Evolutionary conservation across 2,888 invertebrate species (phyloP).

Genomic region (Eupithecia tripunctaria): DNA sequence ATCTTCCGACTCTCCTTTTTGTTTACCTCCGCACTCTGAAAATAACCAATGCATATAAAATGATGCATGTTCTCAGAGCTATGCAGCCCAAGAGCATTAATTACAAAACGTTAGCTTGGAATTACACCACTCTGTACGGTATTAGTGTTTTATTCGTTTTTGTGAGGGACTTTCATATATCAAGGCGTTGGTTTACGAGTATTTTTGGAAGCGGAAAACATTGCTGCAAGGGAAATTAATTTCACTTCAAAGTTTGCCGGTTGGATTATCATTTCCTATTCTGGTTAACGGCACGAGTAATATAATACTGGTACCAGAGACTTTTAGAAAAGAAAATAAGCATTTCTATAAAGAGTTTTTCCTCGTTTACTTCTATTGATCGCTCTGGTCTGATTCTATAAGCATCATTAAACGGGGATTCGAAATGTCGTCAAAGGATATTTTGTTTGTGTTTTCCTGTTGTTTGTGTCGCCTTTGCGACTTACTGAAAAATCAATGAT

Average conservation of each 20-base stretch:
- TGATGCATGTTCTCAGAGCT: slow-evolving; percentile 67
- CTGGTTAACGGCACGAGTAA: slow-evolving; percentile 19
- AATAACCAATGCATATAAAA: slow-evolving; percentile 75
- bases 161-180: slow-evolving; percentile 30
- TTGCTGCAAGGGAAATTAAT: slow-evolving; percentile 26
- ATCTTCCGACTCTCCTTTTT: slow-evolving; percentile 54
- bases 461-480: slow-evolving; percentile 37
- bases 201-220: slow-evolving; percentile 30
- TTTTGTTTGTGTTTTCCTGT: slow-evolving; percentile 42
- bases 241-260: slow-evolving; percentile 27
- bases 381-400: slow-evolving; percentile 39
- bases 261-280: slow-evolving; percentile 24
- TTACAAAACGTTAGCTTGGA: slow-evolving; percentile 58
- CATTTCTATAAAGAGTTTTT: slow-evolving; percentile 33
- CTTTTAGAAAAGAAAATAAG: slow-evolving; percentile 20
- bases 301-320: slow-evolving; percentile 19
- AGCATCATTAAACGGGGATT: slow-evolving; percentile 45
- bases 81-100: slow-evolving; percentile 64
- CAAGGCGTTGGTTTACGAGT: slow-evolving; percentile 23
- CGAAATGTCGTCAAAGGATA: slow-evolving; percentile 41
- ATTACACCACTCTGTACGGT: slow-evolving; percentile 40
- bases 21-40: slow-evolving; percentile 53
- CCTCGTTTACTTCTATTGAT: slow-evolving; percentile 39
- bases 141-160: slow-evolving; percentile 43
- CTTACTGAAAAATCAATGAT: slow-evolving; percentile 56